These are phyloP conservation scores for Drosophila neotestacea DNA, from an alignment of 2,888 invertebrate genomes.

Conservation along the genomic window DNA sequence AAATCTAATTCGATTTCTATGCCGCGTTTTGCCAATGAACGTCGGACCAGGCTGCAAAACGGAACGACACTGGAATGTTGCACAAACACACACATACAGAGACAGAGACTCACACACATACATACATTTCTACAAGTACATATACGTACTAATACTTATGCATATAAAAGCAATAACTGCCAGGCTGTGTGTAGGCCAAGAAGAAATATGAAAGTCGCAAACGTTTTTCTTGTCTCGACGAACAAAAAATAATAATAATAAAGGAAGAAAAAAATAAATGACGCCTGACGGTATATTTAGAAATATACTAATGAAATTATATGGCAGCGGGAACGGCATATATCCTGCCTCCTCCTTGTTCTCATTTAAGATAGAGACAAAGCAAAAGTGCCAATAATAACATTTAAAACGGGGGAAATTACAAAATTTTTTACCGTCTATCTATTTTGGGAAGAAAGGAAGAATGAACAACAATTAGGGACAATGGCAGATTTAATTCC, in stretches of 20 bases:
- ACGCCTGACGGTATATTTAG: conserved; percentile 63
- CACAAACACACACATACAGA: conserved; percentile 42
- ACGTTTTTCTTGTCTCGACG: conserved; percentile 50
- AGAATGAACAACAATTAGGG: conserved; percentile 18
- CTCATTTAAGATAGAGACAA: conserved; percentile 48
- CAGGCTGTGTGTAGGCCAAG: conserved; percentile 67
- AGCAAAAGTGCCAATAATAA: conserved; percentile 74
- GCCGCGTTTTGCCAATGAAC: conserved; percentile 74
- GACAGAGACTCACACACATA: conserved; percentile 29
- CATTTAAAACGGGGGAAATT: conserved; percentile 72
- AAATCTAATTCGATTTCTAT: conserved; percentile 84
- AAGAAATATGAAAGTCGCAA: conserved; percentile 69
- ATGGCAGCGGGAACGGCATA: conserved; percentile 56
- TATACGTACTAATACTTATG: conserved; percentile 18
- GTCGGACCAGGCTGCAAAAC: conserved; percentile 47
- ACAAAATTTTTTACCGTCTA: conserved; percentile 37
- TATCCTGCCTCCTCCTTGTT: conserved; percentile 40
- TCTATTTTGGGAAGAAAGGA: conserved; percentile 11
- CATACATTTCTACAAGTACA: conserved; percentile 1
- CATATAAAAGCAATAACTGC: conserved; percentile 73
- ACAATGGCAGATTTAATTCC: background rate
- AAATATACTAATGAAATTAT: conserved; percentile 79
- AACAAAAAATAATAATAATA: conserved; percentile 21
- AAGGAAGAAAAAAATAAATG: conserved; percentile 22
- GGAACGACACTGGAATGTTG: conserved; percentile 56